Percentiles rank a stretch among this genome's conserved stretches.
Evolutionary conservation across 2,888 invertebrate genomes (phyloP).

Genomic region (Chironomus riparius): DNA sequence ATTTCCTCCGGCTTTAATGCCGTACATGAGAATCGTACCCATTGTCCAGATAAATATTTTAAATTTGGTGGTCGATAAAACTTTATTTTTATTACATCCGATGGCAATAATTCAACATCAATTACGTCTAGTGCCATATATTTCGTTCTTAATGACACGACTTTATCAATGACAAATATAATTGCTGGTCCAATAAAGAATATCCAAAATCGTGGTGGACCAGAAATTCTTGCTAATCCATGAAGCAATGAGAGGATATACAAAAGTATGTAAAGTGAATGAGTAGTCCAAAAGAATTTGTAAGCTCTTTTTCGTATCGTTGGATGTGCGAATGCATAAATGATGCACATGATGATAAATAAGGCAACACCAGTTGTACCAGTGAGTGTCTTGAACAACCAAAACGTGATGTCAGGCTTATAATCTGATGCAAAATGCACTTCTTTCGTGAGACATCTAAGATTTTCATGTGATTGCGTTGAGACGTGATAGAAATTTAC

Average conservation of each 20-base stretch:
- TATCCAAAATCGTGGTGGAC: slow-evolving; percentile 86
- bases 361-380: slow-evolving; percentile 80
- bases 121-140: slow-evolving; percentile 88
- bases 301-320: slow-evolving; percentile 86
- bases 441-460: slow-evolving; percentile 86
- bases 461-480: slow-evolving; percentile 86
- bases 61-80: slow-evolving; percentile 93
- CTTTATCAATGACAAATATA: slow-evolving; percentile 82
- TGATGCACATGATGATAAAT: slow-evolving; percentile 86
- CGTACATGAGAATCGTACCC: slow-evolving; percentile 87
- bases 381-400: slow-evolving; percentile 92
- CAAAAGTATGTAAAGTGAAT: slow-evolving; percentile 76
- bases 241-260: slow-evolving; percentile 82
- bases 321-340: slow-evolving; percentile 94
- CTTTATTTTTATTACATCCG: slow-evolving; percentile 88
- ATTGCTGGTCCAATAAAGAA: slow-evolving; percentile 88
- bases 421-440: slow-evolving; percentile 91
- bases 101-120: slow-evolving; percentile 86
- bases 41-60: slow-evolving; percentile 88
- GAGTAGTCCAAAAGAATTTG: slow-evolving; percentile 92
- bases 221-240: slow-evolving; percentile 83
- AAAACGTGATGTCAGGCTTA: slow-evolving; percentile 86
- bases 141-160: slow-evolving; percentile 81
- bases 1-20: slow-evolving; percentile 82
- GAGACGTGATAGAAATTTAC: slow-evolving; percentile 97